A percentile compares a stretch with the other conserved stretches of the same genome.
phyloP scores from a whole-genome alignment of 2,797 vertebrate species.

The Epinephelus awoara region DNA sequence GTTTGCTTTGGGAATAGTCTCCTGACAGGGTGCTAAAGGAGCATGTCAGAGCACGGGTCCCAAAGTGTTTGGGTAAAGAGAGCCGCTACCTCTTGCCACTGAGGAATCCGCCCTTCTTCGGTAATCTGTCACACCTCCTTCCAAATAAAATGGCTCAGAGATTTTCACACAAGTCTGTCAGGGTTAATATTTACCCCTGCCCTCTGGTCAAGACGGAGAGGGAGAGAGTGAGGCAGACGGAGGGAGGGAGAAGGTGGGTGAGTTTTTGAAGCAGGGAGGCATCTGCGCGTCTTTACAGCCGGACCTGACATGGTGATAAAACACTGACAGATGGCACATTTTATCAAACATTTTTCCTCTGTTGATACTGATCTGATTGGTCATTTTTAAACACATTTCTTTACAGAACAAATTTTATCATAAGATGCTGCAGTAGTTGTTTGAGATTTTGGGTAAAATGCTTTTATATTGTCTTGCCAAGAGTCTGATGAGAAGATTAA shows the following conservation, averaged over 20 bases:
- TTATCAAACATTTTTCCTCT: not conserved
- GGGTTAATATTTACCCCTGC: conserved; percentile 90
- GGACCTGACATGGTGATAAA: conserved; percentile 40
- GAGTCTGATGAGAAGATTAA: conserved; percentile 1
- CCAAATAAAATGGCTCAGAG: conserved; percentile 86
- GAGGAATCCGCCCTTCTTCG: conserved; percentile 86
- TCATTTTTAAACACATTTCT: not conserved
- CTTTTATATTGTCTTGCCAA: not conserved
- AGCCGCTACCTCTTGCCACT: conserved; percentile 84
- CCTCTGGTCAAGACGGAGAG: conserved; percentile 75
- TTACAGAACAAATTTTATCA: not conserved
- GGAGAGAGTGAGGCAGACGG: conserved; percentile 34
- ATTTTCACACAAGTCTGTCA: conserved; percentile 89
- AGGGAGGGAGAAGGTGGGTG: conserved; percentile 45
- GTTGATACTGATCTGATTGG: not conserved
- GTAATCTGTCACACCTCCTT: conserved; percentile 87
- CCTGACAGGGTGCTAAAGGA: conserved; percentile 89
- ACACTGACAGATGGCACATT: conserved; percentile 25
- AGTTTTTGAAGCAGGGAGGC: conserved; percentile 41
- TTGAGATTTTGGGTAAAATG: not conserved
- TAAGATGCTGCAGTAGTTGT: too few relatives aligned
- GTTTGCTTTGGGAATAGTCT: conserved; percentile 88
- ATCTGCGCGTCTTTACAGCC: conserved; percentile 52
- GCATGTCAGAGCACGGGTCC: conserved; percentile 85
- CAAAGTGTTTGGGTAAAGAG: conserved; percentile 84